phyloP scores from a whole-genome alignment of 2,888 invertebrate genomes.

The Lutraria lutraria region DNA sequence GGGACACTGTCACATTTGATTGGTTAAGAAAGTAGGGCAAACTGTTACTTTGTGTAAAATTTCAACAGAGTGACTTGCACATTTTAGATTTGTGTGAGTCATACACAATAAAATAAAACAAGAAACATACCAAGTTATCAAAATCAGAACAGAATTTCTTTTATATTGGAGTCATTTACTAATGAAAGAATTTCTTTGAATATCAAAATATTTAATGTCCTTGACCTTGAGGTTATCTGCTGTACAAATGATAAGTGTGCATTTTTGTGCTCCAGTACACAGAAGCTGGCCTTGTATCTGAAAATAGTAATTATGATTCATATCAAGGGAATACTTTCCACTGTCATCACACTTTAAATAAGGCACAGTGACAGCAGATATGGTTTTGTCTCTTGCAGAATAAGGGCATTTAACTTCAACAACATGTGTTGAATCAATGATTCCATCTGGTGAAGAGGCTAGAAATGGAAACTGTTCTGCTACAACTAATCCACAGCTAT shows the following conservation, averaged over 20 bases:
- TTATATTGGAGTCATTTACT: too few relatives aligned
- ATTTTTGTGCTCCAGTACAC: slow-evolving; percentile 42
- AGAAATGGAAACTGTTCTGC: slow-evolving; percentile 44
- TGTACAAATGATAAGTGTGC: slow-evolving; percentile 44
- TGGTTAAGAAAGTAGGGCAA: too few relatives aligned
- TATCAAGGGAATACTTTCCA: slow-evolving; percentile 20
- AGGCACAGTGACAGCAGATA: slow-evolving; percentile 37
- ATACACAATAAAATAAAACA: too few relatives aligned
- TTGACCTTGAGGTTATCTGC: too few relatives aligned
- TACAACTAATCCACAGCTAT: slow-evolving; percentile 43
- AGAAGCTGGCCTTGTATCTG: slow-evolving; percentile 62
- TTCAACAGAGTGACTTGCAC: too few relatives aligned
- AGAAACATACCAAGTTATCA: too few relatives aligned
- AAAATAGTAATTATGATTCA: slow-evolving; percentile 47
- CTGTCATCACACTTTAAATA: slow-evolving; percentile 39
- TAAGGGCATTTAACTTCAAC: slow-evolving; percentile 61
- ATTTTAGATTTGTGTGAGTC: too few relatives aligned
- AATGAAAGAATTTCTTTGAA: too few relatives aligned
- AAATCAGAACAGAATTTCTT: too few relatives aligned
- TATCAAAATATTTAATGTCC: too few relatives aligned
- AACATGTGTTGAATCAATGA: slow-evolving; percentile 40
- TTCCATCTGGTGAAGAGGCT: slow-evolving; percentile 51
- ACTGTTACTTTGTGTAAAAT: too few relatives aligned
- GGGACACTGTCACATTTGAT: too few relatives aligned
- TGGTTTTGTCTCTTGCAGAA: slow-evolving; percentile 23